Evolutionary conservation across 2,888 invertebrate species (phyloP), one percentile per base, ranked within the genome.

Genomic region (Dicranocentrus wangi): DNA sequence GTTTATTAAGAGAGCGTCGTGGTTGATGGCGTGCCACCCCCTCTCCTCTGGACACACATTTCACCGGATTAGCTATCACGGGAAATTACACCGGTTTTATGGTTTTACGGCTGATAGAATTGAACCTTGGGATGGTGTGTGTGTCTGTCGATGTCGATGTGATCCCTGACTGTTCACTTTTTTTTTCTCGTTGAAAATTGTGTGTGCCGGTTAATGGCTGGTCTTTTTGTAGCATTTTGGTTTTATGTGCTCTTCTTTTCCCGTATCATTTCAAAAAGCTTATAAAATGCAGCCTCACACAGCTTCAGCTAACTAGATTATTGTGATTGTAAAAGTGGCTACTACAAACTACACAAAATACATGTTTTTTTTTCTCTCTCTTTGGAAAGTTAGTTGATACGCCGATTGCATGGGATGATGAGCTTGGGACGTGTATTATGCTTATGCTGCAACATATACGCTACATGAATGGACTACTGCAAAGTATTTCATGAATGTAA

Each of bases 41-140:
- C 66, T 71, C 42, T 43, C 60, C 71, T 76, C 76, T 60, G 76
- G 76, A 60, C 76, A 68, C 76, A 68, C 76, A 76, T 76, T 76
- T 76, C 58, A 42, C 76, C 15, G 76, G 68, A 76, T 76, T 76
- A 76, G 68, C 60, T 76, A 68, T 68, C 76, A 76, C 76, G 76
- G 76, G 68, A 76, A 76, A 76, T 76, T 76, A 76, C 76, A 66
- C 68, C 32, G 66, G 55, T 68, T 76, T 76, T 76, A 76, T 76
- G 76, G 68, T 68, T 75, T 75, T 76, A 76, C 68, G 76, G 55
- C 68, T 58, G 66, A 68, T 72, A 72, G 61, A 63, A 61, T 51
- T 58, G 60, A 70, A 32, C 53, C 17, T 65, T 42, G 39, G 32
- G 19, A 47, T 55, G 55, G 19, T 55, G 55, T 55, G 55, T 23